A percentile compares a stretch with the other conserved stretches of the same genome.
Conservation (phyloP, 2,888 invertebrate species). For the Drosophila tripunctata region DNA sequence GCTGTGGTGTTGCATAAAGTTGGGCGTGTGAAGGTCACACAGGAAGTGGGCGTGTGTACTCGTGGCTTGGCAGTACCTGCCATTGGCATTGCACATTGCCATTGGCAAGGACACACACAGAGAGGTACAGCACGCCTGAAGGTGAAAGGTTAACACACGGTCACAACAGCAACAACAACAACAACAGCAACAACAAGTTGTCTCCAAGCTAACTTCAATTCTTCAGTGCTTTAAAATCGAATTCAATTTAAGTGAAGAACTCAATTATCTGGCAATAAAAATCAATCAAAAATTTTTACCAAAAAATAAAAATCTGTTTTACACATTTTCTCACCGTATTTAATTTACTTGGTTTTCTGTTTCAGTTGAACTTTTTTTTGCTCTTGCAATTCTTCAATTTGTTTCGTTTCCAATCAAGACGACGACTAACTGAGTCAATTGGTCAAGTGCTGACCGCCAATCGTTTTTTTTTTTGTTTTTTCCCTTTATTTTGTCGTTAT, state of each 20-base stretch:
- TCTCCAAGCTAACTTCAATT: constrained; percentile 36
- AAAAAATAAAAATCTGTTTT: constrained; percentile 1
- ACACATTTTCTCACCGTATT: constrained; percentile 25
- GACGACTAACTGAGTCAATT: constrained; percentile 64
- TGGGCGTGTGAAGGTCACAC: constrained; percentile 65
- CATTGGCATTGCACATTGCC: constrained; percentile 59
- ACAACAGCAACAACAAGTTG: no score
- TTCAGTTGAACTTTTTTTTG: constrained; percentile 1
- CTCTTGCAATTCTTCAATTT: constrained; percentile 48
- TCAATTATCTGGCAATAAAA: constrained; percentile 67
- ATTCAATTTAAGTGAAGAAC: constrained; percentile 34
- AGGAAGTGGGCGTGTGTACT: constrained; percentile 56
- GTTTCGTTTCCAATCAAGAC: constrained; percentile 61
- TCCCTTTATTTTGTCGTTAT: constrained; percentile 14
- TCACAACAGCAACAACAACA: no score
- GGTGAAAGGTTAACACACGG: constrained; percentile 48
- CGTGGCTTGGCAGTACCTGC: constrained; percentile 40
- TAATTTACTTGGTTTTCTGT: constrained; percentile 7
- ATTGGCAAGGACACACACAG: constrained; percentile 64
- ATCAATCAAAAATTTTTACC: constrained; percentile 58
- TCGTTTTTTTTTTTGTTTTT: constrained; percentile 29
- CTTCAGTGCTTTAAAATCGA: background rate
- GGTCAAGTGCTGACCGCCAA: constrained; percentile 74
- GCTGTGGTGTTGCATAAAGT: constrained; percentile 58
- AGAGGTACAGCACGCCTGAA: constrained; percentile 36